phyloP scores from a whole-genome alignment of 2,797 vertebrate genomes.

The Rhyacichthys aspro region DNA sequence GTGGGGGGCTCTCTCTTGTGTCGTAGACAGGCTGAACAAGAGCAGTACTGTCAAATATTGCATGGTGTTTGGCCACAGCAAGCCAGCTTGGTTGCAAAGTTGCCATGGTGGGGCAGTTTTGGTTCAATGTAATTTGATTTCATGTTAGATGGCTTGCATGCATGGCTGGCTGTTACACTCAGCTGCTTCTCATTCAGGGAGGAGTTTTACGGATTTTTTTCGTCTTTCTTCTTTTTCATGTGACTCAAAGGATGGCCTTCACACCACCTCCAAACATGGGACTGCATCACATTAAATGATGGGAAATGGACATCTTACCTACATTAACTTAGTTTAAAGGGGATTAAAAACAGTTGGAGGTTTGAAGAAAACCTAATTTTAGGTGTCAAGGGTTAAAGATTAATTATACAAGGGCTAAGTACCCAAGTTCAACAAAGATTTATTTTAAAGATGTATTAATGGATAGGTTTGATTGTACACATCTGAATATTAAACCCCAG shows the following conservation, averaged over 20 bases:
- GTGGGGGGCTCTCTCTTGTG: conserved; percentile 68
- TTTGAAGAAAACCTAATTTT: conserved; percentile 1
- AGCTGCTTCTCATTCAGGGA: conserved; percentile 63
- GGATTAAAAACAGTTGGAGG: conserved; percentile 4
- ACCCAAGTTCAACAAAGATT: conserved; percentile 3
- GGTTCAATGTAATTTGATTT: conserved; percentile 75
- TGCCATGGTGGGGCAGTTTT: conserved; percentile 69
- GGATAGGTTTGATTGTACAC: too few species aligned
- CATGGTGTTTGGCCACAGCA: conserved; percentile 57
- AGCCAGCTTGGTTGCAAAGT: conserved; percentile 64
- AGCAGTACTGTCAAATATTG: conserved; percentile 69
- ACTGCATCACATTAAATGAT: conserved; percentile 51
- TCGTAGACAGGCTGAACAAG: conserved; percentile 61
- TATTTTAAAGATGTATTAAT: too few species aligned
- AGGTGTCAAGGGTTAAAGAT: conserved; percentile 22
- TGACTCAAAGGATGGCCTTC: conserved; percentile 55
- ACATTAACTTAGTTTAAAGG: conserved; percentile 1
- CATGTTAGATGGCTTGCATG: conserved; percentile 69
- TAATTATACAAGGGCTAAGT: conserved; percentile 7
- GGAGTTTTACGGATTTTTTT: conserved; percentile 54
- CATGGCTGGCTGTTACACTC: conserved; percentile 65
- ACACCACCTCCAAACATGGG: conserved; percentile 49
- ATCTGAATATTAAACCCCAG: not conserved
- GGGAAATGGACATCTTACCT: conserved; percentile 28
- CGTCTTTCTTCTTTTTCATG: conserved; percentile 36